A percentile compares a stretch with the other conserved stretches of the same genome.
These are phyloP conservation scores for Scomber scombrus DNA, from an alignment of 2,113 vertebrate genomes.

Conservation along the genomic window DNA sequence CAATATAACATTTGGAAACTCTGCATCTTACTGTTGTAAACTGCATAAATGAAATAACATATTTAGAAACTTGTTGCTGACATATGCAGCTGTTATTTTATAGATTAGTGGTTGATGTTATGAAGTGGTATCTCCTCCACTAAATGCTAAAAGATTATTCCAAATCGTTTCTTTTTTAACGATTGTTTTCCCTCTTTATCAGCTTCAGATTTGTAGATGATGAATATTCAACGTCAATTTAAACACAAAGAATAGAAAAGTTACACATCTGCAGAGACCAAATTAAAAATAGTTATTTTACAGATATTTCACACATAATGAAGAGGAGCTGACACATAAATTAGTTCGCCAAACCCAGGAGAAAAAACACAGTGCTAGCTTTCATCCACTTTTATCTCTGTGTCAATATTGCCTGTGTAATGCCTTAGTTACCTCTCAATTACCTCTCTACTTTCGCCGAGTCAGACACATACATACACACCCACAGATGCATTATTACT, in stretches of 20 bases:
- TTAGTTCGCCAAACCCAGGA: not conserved
- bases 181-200: not conserved
- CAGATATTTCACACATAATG: not conserved
- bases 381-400: slow-evolving; percentile 23
- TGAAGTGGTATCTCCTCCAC: not conserved
- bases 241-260: no score
- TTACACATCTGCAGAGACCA: not conserved
- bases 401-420: slow-evolving; percentile 35
- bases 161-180: no score
- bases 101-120: not conserved
- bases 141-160: no score
- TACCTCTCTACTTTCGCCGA: slow-evolving; percentile 47
- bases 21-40: no score
- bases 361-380: not conserved
- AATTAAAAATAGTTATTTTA: not conserved
- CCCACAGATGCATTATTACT: slow-evolving; percentile 34
- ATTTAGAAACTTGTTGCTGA: not conserved
- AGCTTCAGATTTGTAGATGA: not conserved
- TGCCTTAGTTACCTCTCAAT: slow-evolving; percentile 48
- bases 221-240: not conserved
- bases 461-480: slow-evolving; percentile 23
- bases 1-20: no score
- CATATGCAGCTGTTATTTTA: slow-evolving; percentile 2
- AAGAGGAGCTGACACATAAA: not conserved
- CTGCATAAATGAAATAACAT: no score